Percentiles rank a stretch among this genome's conserved stretches.
Evolutionary conservation across 2,113 vertebrate species (phyloP).

Genomic region (Dipodomys stephensi): DNA sequence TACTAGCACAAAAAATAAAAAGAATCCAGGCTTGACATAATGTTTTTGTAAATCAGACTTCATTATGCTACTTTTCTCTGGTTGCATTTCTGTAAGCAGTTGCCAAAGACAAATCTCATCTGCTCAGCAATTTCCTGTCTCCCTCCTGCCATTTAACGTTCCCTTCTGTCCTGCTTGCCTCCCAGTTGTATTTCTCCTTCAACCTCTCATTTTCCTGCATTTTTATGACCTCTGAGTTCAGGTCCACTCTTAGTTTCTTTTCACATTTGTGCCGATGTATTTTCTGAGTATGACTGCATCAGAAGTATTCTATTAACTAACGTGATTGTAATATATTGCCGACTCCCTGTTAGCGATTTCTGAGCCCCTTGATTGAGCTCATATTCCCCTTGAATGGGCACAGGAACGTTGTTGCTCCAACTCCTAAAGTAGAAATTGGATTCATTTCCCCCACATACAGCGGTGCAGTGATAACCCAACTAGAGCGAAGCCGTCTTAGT

Average conservation of each 20-base stretch:
- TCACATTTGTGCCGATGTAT: not conserved
- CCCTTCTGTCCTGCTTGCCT: not conserved
- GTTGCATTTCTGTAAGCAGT: not conserved
- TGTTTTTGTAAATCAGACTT: not conserved
- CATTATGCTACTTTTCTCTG: not conserved
- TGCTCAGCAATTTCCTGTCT: not conserved
- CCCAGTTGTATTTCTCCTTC: not conserved
- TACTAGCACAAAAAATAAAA: not conserved
- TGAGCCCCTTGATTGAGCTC: not conserved
- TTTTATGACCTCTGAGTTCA: not conserved
- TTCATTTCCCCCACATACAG: not conserved
- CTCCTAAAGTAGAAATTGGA: conserved; percentile 45
- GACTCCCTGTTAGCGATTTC: not conserved
- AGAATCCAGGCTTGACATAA: not conserved
- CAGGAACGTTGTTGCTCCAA: not conserved
- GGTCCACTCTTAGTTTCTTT: not conserved
- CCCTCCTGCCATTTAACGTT: not conserved
- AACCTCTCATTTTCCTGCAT: not conserved
- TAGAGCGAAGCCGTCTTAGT: not conserved
- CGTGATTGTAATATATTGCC: not conserved
- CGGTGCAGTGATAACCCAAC: not conserved
- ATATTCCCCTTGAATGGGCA: not conserved
- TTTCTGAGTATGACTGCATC: not conserved
- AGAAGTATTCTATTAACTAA: not conserved
- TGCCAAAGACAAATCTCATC: not conserved